Evolutionary conservation across 2,888 invertebrate genomes (phyloP).

Genomic region (Tupiocoris notatus): DNA sequence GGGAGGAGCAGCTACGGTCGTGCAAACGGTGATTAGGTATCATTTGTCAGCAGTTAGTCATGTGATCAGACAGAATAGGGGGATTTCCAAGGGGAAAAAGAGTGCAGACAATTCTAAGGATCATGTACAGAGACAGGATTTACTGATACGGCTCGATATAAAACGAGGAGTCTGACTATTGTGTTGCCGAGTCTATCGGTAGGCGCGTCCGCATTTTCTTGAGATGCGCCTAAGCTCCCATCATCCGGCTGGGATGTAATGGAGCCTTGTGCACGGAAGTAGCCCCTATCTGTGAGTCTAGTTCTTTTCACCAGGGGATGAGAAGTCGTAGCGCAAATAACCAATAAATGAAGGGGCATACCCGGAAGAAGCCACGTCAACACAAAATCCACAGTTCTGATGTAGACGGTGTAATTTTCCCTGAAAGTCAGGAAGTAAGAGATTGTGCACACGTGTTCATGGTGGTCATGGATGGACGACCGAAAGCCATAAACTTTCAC

Average conservation of each 20-base stretch:
- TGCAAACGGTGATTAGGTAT: constrained; percentile 39
- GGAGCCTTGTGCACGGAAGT: not conserved
- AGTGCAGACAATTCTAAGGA: not conserved
- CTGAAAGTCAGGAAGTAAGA: not conserved
- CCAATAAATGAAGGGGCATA: constrained; percentile 8
- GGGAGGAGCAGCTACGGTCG: too few relatives aligned
- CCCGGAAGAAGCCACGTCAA: constrained; percentile 18
- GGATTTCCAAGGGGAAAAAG: not conserved
- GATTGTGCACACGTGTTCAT: not conserved
- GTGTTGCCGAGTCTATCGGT: constrained; percentile 2
- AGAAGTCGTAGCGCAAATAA: constrained; percentile 22
- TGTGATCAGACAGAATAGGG: constrained; percentile 1
- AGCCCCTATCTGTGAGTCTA: too few relatives aligned
- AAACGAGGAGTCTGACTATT: constrained; percentile 16
- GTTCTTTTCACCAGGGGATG: not conserved
- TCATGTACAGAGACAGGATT: not conserved
- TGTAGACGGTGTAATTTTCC: not conserved
- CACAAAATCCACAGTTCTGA: not conserved
- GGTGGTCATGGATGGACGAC: not conserved
- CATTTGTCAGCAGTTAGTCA: constrained; percentile 40
- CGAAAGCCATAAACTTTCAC: too few relatives aligned
- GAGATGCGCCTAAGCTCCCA: constrained; percentile 31
- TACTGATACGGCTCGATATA: constrained; percentile 16
- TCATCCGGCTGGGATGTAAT: constrained; percentile 25
- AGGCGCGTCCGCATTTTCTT: constrained; percentile 15